Evolutionary conservation across 2,888 invertebrate species (phyloP).

Genomic region (Amblyjoppa proteus): DNA sequence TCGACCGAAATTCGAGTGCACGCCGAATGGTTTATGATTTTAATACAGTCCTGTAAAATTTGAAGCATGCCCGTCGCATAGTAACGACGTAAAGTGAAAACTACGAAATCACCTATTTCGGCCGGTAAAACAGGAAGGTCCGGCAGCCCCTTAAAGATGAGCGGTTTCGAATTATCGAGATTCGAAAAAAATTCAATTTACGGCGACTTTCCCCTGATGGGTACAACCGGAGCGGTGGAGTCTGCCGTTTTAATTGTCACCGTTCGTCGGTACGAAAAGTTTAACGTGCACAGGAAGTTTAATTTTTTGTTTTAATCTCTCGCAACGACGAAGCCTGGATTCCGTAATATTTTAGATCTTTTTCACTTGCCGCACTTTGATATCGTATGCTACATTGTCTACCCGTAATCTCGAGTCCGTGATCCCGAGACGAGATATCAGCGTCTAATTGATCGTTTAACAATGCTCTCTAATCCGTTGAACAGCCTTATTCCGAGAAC

Average conservation of each 20-base stretch:
- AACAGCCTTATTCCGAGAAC: conserved; percentile 8
- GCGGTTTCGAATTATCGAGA: too few species aligned
- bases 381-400: not conserved
- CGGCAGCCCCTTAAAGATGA: too few species aligned
- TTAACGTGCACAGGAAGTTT: not conserved
- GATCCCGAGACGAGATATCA: conserved; percentile 43
- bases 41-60: too few species aligned
- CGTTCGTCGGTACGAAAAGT: conserved; percentile 23
- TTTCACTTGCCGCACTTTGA: not conserved
- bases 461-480: conserved; percentile 29
- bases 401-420: not conserved
- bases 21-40: too few species aligned
- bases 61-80: too few species aligned
- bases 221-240: too few species aligned
- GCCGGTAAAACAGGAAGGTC: too few species aligned
- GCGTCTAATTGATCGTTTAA: conserved; percentile 48
- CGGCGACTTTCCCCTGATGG: too few species aligned
- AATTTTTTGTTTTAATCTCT: not conserved
- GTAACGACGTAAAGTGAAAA: too few species aligned
- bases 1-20: too few species aligned
- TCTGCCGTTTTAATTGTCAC: conserved; percentile 4
- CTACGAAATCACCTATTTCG: too few species aligned
- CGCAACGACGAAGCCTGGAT: conserved; percentile 1
- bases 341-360: conserved; percentile 9
- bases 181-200: too few species aligned